Evolutionary conservation across 2,888 invertebrate species (phyloP), one percentile per base, ranked within the genome.

Genomic region (Chrysopilus asiliformis): DNA sequence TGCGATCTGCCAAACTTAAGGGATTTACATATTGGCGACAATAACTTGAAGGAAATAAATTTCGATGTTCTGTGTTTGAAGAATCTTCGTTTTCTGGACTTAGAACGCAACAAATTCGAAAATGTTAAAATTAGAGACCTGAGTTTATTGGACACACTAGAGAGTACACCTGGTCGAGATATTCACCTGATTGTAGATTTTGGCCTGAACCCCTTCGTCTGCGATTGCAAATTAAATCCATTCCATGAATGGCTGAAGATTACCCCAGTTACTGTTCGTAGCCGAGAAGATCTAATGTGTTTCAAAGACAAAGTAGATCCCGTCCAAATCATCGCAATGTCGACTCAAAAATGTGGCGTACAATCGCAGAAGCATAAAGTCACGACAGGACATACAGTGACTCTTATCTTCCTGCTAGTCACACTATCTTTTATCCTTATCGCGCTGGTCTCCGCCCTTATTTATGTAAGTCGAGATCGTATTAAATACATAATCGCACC

Each of bases 1-100:
- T 83, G 82, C 49, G 74, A 75, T 49, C 58, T 82, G 16, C 75
- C 76, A 0, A 68, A 67, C 34, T 56, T 83, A 4, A 64, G 72
- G 43, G 76, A 81, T 51, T 60, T 83, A 2, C 73, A 81, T 55
- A 57, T 83, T 33, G 77, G 76, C n/a, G 71, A 79, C 46, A 78
- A 78, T 48, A 57, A 61, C 14, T 57, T 78, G 18, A 68, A 67
- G 10, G 70, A 69, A 28, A 55, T 81, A 3, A 72, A 74, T 48
- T 76, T 82, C 48, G 72, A 78, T 46, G 60, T 80, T 10, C 64
- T 67, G 7, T 83, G 83, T 52, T 58, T 82, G 31, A 68, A 68
- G 35, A 68, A 75, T 42, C 57, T 83, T 12, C 61, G 74, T 25
- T 78, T 75, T 50, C 57, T 83, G 34, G 81, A 82, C 55, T 57